Conservation (phyloP, 2,113 vertebrate species). For the Aramus guarauna region DNA sequence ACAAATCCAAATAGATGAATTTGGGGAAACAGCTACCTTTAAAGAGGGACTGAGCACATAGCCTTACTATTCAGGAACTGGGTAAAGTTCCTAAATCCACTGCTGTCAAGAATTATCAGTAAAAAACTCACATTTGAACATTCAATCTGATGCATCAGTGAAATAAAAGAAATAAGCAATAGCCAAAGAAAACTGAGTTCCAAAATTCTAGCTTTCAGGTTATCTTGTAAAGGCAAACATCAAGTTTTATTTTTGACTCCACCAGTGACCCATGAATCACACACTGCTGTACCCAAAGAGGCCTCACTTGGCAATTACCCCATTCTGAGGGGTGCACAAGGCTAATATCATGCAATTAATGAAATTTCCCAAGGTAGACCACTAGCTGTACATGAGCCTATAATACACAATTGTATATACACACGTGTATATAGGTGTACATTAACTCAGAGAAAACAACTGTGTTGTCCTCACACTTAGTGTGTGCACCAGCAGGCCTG, state of each 20-base stretch:
- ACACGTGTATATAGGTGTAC: too few relatives aligned
- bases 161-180: background rate
- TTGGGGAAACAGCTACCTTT: background rate
- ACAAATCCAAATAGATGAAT: background rate
- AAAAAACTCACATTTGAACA: background rate
- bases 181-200: background rate
- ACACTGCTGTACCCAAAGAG: background rate
- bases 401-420: background rate
- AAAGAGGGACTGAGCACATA: background rate
- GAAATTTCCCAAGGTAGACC: background rate
- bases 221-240: background rate
- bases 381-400: background rate
- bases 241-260: background rate
- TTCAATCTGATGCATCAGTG: background rate
- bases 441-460: background rate
- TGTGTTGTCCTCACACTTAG: rapidly evolving
- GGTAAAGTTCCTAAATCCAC: background rate
- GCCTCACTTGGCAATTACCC: background rate
- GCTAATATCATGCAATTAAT: background rate
- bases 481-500: rapidly evolving
- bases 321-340: background rate
- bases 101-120: background rate
- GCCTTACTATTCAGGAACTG: background rate
- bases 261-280: background rate
- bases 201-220: background rate